Base-by-base conservation (phyloP, 64 coral and sea anemone genomes). In the Trachythela sp. region DNA sequence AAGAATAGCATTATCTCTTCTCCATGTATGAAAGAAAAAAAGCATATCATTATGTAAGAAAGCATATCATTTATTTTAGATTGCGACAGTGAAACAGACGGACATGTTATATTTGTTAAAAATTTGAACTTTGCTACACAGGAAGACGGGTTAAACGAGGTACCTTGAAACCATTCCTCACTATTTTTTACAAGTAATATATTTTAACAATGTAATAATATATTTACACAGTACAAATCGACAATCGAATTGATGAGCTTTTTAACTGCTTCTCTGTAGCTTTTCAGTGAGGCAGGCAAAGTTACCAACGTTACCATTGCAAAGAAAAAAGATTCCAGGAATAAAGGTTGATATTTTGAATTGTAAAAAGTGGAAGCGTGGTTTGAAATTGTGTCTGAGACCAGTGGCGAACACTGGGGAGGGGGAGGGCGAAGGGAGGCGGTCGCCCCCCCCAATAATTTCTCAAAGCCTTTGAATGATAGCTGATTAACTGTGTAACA, bases 311-410 rank as follows among this genome's bases (percentile, higher is more conserved):
- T 91, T 31, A 92, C 93, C 7, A 94, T 98, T 38, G 94, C 95
- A 2, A 94, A 91, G 86, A 98, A 98, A 70, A 98, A 94, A 54
- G 95, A 98, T 39, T 77, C 91, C 5, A 98, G 92, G 75, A 98
- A 92, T 26, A 93, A 88, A 86, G 95, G 95, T 94, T n/a, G n/a
- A 41, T n/a, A 13, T 7, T 37, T 36, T 35, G 31, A 35, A 80
- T 15, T 14, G 15, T 37, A 34, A 37, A 34, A 2, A 26, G 3
- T 35, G 7, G 30, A n/a, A 80, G 30, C 75, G 30, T 4, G 13
- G 3, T 80, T 30, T 2, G 3, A 9, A 0, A 18, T 18, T 14
- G 32, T 80, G 32, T 77, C 4, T 18, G 10, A 1, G n/a, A 32
- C n/a, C n/a, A n/a, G n/a, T n/a, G n/a, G n/a, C n/a, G n/a, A n/a